phyloP scores from a whole-genome alignment of 64 coral and sea anemone species.

The Stylophora pistillata region DNA sequence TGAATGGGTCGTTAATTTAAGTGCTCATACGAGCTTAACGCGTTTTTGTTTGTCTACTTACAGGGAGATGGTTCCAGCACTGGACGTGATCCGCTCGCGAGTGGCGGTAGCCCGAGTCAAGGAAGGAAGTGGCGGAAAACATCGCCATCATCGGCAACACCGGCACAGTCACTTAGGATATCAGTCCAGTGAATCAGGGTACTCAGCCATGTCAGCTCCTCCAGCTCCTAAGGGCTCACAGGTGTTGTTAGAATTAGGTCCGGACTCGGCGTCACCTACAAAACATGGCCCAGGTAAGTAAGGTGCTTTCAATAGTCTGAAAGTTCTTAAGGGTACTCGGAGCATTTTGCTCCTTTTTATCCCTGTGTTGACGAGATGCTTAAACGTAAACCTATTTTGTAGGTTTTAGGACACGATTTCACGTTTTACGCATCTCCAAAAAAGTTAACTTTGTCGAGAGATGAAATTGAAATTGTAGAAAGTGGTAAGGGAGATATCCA shows the following conservation, averaged over 20 bases:
- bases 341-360: no score
- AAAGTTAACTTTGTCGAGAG: no score
- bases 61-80: slow-evolving; percentile 74
- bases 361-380: no score
- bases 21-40: neutral
- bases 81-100: slow-evolving; percentile 80
- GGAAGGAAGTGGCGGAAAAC: slow-evolving; percentile 52
- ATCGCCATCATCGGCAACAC: slow-evolving; percentile 77
- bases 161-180: slow-evolving; percentile 77
- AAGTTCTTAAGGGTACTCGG: no score
- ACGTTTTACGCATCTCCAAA: no score
- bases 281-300: slow-evolving; percentile 35
- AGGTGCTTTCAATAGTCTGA: no score
- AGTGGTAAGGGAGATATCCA: no score
- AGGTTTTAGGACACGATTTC: no score
- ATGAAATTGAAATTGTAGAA: no score
- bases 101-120: slow-evolving; percentile 77
- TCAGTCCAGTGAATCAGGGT: slow-evolving; percentile 71
- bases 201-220: slow-evolving; percentile 77
- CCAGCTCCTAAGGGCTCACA: slow-evolving; percentile 49
- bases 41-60: neutral
- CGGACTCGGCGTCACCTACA: neutral
- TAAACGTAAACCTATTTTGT: no score
- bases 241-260: slow-evolving; percentile 46
- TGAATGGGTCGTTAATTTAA: neutral